A percentile compares a stretch with the other conserved stretches of the same genome.
Conservation (phyloP, 2,113 vertebrate species). For the Pavo muticus region DNA sequence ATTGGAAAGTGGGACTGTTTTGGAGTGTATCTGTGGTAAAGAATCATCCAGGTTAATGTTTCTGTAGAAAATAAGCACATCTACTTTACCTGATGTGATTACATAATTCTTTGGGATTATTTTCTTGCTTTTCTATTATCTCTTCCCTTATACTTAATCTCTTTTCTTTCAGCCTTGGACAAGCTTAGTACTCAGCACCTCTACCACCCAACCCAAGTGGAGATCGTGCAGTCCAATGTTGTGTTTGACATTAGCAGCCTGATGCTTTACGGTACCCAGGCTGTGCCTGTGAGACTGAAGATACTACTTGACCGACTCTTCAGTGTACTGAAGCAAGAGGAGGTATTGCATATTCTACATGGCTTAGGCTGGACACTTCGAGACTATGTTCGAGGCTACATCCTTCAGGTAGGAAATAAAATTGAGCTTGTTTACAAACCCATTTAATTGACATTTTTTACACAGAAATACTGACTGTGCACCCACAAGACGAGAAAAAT, state of each 20-base stretch:
- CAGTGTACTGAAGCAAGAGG: conserved; percentile 90
- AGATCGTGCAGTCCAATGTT: conserved; percentile 90
- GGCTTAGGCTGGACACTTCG: conserved; percentile 90
- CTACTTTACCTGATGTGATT: neutral
- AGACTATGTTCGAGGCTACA: conserved; percentile 91
- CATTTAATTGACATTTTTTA: neutral
- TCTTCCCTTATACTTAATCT: neutral
- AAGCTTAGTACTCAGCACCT: conserved; percentile 85
- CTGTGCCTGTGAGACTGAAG: conserved; percentile 90
- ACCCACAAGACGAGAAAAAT: neutral
- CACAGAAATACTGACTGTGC: neutral
- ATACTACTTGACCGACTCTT: conserved; percentile 93
- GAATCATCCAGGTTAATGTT: neutral
- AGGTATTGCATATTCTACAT: conserved; percentile 87
- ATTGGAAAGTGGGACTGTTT: neutral
- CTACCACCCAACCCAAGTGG: conserved; percentile 88
- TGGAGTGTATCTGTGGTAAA: neutral
- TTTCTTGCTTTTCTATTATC: neutral
- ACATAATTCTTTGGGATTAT: neutral
- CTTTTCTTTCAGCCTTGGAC: conserved; percentile 83
- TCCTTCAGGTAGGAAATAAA: conserved; percentile 87
- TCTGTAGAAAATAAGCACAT: neutral
- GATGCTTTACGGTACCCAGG: conserved; percentile 91
- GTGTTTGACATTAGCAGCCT: conserved; percentile 96
- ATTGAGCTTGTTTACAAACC: neutral